Base-by-base conservation (phyloP, 2,113 vertebrate species). In the Bostrychus sinensis region DNA sequence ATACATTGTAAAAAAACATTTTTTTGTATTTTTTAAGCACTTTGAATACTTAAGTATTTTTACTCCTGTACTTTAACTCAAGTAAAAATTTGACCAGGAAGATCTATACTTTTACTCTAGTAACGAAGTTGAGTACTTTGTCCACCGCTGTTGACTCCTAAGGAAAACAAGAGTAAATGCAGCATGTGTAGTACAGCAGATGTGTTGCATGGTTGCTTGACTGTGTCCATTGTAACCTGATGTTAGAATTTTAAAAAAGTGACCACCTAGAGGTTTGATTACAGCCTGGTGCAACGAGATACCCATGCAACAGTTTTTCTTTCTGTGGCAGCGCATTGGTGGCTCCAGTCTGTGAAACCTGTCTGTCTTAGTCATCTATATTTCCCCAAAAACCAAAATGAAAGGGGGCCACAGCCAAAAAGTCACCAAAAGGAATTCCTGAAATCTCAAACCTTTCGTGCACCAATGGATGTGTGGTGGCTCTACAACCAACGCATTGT, bases 331-430 rank as follows among this genome's bases (percentile, higher is more conserved):
- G 43, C 22, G 17, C 16, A 23, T 22, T 46, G 46, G 14, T 26
- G 46, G 46, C 46, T 50, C 42, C 46, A 50, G 22, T 50, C 48
- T 16, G 22, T 32, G 11, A 46, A 46, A 42, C n/a, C n/a, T 19
- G 1, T 10, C 45, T 46, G 11, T 19, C 20, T 43, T 19, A n/a
- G n/a, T 20, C 42, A 25, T 48, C 13, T 16, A 48, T 25, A 51
- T 30, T 51, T 30, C 48, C 16, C 26, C 3, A 9, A n/a, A 51
- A 50, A 51, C 48, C 48, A 51, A 51, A 51, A 51, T 51, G 25
- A 51, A 23, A 25, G 48, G 48, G 23, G 25, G 48, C 25, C 48
- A 9, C 48, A 4, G 48, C 48, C 48, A 51, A 28, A 28, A 51
- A 28, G 5, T 5, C 30, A 8, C 30, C 7, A 14, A 51, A 22